Evolutionary conservation across 1,140 invertebrate species (phyloP), one percentile per base, ranked within the genome.

Genomic region (Megalopta genalis): DNA sequence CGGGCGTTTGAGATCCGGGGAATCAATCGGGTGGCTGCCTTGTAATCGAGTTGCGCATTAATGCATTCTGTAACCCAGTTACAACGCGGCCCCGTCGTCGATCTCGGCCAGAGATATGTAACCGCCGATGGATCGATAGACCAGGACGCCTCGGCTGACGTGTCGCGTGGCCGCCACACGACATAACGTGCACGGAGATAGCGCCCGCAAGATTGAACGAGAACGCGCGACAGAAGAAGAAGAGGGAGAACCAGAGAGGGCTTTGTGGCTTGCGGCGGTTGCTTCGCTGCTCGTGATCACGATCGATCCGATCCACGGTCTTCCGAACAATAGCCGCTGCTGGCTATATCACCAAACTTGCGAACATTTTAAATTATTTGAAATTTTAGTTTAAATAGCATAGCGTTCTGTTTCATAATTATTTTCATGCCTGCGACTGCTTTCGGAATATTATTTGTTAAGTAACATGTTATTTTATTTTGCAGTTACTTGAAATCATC

Each of bases 111-210:
- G n/a, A 81, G 57, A 70, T 66, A 71, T 16, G 27, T 25, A 27
- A 10, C 39, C 42, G 23, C 60, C 82, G 82, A 85, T 77, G 67
- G 80, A 77, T 81, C 80, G 74, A 77, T 49, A 52, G 74, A 32
- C 32, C 49, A 80, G 66, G 46, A 64, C 57, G 68, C 32, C 18
- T 69, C 42, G 72, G 32, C 63, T 14, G 60, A 60, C 25, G 66
- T 86, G 82, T 88, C 88, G 88, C 84, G 88, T 88, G 86, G 85
- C 86, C n/a, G 84, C 70, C 86, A 84, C 86, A 85, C 82, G 86
- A 83, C 81, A 42, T 57, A n/a, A n/a, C 39, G 23, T 21, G 14
- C 65, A 21, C 21, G 16, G 25, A 54, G 60, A 82, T 79, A 70
- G 72, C 57, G n/a, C 54, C 23, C 16, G 32, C 21, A 54, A 21